Base-by-base conservation (phyloP, 1,140 invertebrate genomes). In the Brachystomella parvula region DNA sequence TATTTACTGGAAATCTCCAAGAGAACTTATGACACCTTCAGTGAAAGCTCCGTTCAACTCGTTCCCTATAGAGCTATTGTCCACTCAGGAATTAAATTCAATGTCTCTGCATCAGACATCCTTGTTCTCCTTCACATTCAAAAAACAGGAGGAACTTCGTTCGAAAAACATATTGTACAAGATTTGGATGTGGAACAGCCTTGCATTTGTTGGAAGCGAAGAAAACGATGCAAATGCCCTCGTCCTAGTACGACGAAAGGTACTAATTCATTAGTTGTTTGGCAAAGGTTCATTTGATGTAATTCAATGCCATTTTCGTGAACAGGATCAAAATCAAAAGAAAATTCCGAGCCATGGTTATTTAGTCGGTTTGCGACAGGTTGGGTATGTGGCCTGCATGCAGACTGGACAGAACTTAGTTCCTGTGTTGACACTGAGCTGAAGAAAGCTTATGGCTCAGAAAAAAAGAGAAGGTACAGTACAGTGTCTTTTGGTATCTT, bases 41-140 rank as follows among this genome's bases (percentile, higher is more conserved):
- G 60, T 12, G 28, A 30, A 64, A 31, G 47, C 21, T 59, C 69
- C 33, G 66, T 68, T 39, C 69, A 69, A 2, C 63, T 73, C 49
- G 62, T 73, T n/a, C 62, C 69, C 6, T 73, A 73, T 61, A 33
- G 67, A 35, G 63, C 47, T 24, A 71, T 73, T 33, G 30, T 47
- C 9, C 33, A 71, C 26, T 57, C 62, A 19, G 67, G 67, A 24
- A 67, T 67, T 53, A 33, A 47, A 3, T 73, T 73, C 32, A 73
- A 73, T 61, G 68, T 63, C n/a, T 68, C 60, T 61, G 49, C 62
- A 2, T 59, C 67, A 26, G 96, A 98, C 82, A 95, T 98, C 24
- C 90, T 99, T 81, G 94, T 99, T 24, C 98, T 98, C 78, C 80
- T 99, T 49, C 96, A 99, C 77, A 97, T 98, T 79, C 96, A 98